Evolutionary conservation across 92 coral and sea anemone species (phyloP).

Genomic region (Bergia puertoricense): DNA sequence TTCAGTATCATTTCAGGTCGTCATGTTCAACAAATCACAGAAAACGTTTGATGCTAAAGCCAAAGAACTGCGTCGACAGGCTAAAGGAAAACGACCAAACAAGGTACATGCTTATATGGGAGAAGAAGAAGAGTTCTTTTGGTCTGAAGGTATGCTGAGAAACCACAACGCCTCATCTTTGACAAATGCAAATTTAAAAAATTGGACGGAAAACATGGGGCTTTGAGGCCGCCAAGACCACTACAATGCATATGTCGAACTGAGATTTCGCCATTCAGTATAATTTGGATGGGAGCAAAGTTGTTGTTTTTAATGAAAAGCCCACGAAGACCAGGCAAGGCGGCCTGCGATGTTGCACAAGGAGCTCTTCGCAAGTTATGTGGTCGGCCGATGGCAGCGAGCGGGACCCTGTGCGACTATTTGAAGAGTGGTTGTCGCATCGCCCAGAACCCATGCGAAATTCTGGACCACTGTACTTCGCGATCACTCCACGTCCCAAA

Average conservation of each 20-base stretch:
- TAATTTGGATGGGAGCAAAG: constrained; percentile 41
- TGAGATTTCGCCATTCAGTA: constrained; percentile 24
- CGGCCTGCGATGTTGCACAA: constrained; percentile 32
- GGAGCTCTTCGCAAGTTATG: constrained; percentile 56
- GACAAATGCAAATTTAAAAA: constrained; percentile 35
- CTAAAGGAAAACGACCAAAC: constrained; percentile 54
- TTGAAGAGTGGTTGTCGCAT: constrained; percentile 41
- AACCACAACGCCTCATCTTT: constrained; percentile 40
- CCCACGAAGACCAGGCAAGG: constrained; percentile 54
- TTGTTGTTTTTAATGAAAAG: constrained; percentile 27
- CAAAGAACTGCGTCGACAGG: constrained; percentile 35
- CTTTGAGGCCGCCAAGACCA: constrained; percentile 62
- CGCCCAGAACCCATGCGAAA: constrained; percentile 46
- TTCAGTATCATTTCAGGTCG: constrained; percentile 32
- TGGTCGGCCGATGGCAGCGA: constrained; percentile 56
- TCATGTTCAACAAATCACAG: constrained; percentile 45
- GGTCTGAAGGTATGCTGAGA: constrained; percentile 41
- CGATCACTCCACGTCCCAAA: not conserved
- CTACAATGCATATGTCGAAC: constrained; percentile 46
- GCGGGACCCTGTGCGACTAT: constrained; percentile 53
- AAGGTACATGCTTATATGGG: constrained; percentile 37
- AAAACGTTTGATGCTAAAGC: constrained; percentile 37
- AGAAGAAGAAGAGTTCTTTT: constrained; percentile 43
- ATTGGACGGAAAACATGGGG: constrained; percentile 43
- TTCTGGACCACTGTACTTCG: constrained; percentile 41